Percentiles rank a stretch among this genome's conserved stretches.
Conservation (phyloP, 2,888 invertebrate genomes). For the Brenthis ino region DNA sequence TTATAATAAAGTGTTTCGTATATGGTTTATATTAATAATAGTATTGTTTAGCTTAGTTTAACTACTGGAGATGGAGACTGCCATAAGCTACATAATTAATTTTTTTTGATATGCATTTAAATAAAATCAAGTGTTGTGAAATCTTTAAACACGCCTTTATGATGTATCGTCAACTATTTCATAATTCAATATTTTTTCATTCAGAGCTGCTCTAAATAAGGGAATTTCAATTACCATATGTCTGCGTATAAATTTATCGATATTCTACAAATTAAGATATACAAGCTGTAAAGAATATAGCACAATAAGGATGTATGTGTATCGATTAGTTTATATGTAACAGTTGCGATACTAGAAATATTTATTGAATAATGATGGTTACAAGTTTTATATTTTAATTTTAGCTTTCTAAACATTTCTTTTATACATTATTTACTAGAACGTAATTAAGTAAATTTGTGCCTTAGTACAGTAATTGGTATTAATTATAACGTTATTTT, state of each 20-base stretch:
- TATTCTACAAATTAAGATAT: conserved; percentile 51
- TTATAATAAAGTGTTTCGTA: too few relatives aligned
- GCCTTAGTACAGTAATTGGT: too few relatives aligned
- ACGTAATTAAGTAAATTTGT: too few relatives aligned
- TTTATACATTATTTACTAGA: too few relatives aligned
- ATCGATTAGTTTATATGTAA: not conserved
- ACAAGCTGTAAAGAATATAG: conserved; percentile 33
- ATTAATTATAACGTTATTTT: too few relatives aligned
- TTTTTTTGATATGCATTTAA: too few relatives aligned
- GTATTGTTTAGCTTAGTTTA: too few relatives aligned
- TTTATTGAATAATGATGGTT: not conserved
- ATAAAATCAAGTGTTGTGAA: too few relatives aligned
- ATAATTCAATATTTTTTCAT: conserved; percentile 21
- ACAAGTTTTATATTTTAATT: not conserved
- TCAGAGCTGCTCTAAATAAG: conserved; percentile 50
- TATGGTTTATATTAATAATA: too few relatives aligned
- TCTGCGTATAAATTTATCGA: conserved; percentile 43
- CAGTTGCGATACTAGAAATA: not conserved
- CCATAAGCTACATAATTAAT: too few relatives aligned
- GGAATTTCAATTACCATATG: conserved; percentile 58
- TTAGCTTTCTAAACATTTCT: too few relatives aligned
- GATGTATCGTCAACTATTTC: not conserved
- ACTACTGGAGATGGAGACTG: too few relatives aligned
- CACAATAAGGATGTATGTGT: conserved; percentile 21
- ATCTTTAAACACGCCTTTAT: not conserved